Base-by-base conservation (phyloP, 2,888 invertebrate species). In the Orthonevra nobilis region DNA sequence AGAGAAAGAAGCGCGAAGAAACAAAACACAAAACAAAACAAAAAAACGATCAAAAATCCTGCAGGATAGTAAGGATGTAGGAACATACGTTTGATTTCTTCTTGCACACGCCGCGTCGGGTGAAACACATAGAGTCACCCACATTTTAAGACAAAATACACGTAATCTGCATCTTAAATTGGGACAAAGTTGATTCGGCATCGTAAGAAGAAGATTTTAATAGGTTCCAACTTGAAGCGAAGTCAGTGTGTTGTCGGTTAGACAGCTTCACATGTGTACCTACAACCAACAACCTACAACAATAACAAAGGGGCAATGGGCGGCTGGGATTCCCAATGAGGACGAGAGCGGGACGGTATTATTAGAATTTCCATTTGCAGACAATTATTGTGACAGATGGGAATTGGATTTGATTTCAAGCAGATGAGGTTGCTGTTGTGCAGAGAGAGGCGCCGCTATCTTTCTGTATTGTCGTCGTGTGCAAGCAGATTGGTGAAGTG, bases 381-480 rank as follows among this genome's bases (percentile, higher is more conserved):
- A 73, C 79, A 79, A 79, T 79, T 79, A 73, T 73, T 73, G 73
- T 73, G 73, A 73, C 73, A 79, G 73, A 66, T 79, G 73, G 61
- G 79, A 73, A 79, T 73, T 79, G 73, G 73, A 79, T 61, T 68
- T 79, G 77, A 77, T 77, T 66, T 58, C 52, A 40, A 54, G 70
- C 77, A 77, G 70, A 77, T 77, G 77, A 52, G 77, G 38, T 34
- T 64, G 52, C 36, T 56, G 34, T 38, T 58, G 38, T 20, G 32
- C 23, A 42, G 26, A 30, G 50, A 17, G 20, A 19, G 17, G 36
- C 30, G 30, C 14, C 34, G 46, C n/a, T 63, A 64, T 58, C 56
- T 44, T 61, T 38, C 60, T 79, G 32, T 61, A 10, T 17, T 50
- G 56, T 40, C 20, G 44, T 44, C 14, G 61, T 42, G 46, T 54